Conservation (phyloP, 2,113 vertebrate genomes). For the Anguilla japonica region DNA sequence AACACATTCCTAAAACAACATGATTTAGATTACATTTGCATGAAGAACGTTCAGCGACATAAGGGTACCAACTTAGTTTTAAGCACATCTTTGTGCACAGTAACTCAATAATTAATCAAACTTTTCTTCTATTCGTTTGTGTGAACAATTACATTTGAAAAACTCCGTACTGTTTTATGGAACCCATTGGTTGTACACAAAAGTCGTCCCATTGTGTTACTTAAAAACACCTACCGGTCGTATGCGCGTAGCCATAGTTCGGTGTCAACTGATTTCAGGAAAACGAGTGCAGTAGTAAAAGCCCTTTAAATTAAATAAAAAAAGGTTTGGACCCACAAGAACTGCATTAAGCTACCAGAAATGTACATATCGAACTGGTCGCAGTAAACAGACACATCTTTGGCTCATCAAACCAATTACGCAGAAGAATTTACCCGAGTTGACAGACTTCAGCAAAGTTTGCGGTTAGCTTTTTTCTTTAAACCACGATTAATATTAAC, state of each 20-base stretch:
- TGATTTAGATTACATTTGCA: background rate
- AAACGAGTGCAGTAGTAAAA: background rate
- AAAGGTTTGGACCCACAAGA: background rate
- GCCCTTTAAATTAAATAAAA: constrained; percentile 12
- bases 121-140: background rate
- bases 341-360: background rate
- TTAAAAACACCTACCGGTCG: constrained; percentile 66
- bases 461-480: background rate
- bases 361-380: background rate
- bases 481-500: background rate
- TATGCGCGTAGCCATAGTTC: constrained; percentile 67
- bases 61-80: background rate
- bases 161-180: background rate
- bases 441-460: background rate
- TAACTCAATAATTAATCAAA: background rate
- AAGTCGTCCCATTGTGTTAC: background rate
- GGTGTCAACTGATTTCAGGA: background rate
- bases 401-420: background rate
- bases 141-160: background rate
- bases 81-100: background rate
- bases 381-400: background rate
- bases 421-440: background rate
- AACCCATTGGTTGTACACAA: background rate
- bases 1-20: background rate
- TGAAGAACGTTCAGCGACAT: no score